Conservation (phyloP, 2,113 vertebrate genomes). For the Scomber scombrus region DNA sequence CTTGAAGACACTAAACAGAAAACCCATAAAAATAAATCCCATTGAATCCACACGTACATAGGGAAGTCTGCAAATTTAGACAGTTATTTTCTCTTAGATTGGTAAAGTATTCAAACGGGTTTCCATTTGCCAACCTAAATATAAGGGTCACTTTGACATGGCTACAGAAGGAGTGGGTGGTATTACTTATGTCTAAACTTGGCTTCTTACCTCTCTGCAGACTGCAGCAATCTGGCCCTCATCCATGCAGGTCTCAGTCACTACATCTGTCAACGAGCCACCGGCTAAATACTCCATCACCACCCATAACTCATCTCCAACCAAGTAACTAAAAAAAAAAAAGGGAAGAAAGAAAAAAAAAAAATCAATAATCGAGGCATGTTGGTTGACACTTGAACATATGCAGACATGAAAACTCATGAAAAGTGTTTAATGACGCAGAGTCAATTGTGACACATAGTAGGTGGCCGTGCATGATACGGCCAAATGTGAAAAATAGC, state of each 20-base stretch:
- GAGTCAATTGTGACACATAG: constrained; percentile 12
- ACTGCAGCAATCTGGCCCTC: constrained; percentile 99
- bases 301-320: constrained; percentile 98
- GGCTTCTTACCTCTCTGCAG: constrained; percentile 93
- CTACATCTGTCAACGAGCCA: constrained; percentile 96
- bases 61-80: not conserved
- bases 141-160: not conserved
- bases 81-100: not conserved
- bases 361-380: not conserved
- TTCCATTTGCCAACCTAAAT: constrained; percentile 10
- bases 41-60: not conserved
- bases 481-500: constrained; percentile 8
- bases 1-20: constrained; percentile 93
- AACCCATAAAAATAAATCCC: rapidly evolving
- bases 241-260: constrained; percentile 99
- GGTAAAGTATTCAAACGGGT: not conserved
- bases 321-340: constrained; percentile 89
- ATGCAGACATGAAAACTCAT: not conserved
- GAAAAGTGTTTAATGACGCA: not conserved
- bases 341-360: not conserved
- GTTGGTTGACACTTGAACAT: too few relatives aligned
- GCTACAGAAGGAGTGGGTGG: not conserved
- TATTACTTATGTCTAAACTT: constrained; percentile 48
- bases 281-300: constrained; percentile 99
- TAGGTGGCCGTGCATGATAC: not conserved